Base-by-base conservation (phyloP, 2,797 vertebrate genomes). In the Lepilemur septentrionalis region DNA sequence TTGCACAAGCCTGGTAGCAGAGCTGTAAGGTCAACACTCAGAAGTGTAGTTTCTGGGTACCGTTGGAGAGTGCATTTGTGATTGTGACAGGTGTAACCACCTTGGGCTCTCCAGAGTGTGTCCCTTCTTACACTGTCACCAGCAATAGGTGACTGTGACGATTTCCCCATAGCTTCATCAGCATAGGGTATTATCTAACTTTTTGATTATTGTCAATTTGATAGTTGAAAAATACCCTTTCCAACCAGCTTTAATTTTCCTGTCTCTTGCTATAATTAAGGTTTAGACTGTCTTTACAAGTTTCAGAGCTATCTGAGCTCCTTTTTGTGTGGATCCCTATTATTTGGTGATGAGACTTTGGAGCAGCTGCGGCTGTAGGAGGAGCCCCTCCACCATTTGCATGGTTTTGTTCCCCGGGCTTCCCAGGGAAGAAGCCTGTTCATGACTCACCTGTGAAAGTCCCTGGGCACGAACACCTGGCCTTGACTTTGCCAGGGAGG, bases 321-420 rank as follows among this genome's bases (percentile, higher is more conserved):
- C 67, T 67, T 46, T n/a, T 38, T 41, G 61, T 28, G 25, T 23
- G 70, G 15, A 2, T 61, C 20, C 65, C 65, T 57, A 0, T 69
- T 18, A 35, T 57, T 30, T 7, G 35, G 25, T 9, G 50, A 28
- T 0, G 4, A 48, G 35, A 11, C 7, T 25, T 20, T 12, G 23
- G 55, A 30, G 57, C 30, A 9, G 15, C 41, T 12, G 18, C 35
- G 25, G 48, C 10, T 55, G 20, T 11, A 28, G 32, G 7, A 30
- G 17, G 28, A 32, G 14, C 1, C 8, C 5, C 20, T 46, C 35
- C 4, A 0, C 25, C 1, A 2, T 70, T 7, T 25, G 35, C 30
- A 46, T 7, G 59, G 35, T 7, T 13, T 25, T 32, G 20, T 38
- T 32, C 43, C 87, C 72, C 13, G 41, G 18, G 50, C 43, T 52